Evolutionary conservation across 2,888 invertebrate species (phyloP), one percentile per base, ranked within the genome.

Genomic region (Cacoxenus indagator): DNA sequence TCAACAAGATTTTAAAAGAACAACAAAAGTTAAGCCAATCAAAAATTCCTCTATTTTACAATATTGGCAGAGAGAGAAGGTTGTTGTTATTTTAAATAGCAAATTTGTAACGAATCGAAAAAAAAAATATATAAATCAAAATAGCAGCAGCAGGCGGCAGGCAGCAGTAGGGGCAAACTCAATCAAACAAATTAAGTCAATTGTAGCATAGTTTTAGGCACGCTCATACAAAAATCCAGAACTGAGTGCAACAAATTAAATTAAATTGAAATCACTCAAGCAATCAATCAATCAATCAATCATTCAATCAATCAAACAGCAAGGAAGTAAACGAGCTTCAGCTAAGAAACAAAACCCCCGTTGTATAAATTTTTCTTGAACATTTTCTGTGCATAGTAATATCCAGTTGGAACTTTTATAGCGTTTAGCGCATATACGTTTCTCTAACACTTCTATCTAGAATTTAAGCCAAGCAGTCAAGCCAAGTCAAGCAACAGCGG

Each of bases 191-290:
- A 19, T 48, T 61, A 68, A 68, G 71, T 71, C 71, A 69, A 69
- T 69, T 69, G 64, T 26, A 65, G 64, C 73, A 71, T 70, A 72
- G 64, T 72, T 70, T 55, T 70, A 71, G 69, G 67, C 55, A 64
- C 29, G n/a, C 57, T 4, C 26, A 57, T 5, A 57, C 11, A 43
- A 6, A 43, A 6, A 43, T 17, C 11, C 48, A 48, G 2, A 48
- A 2, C 11, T 22, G 8, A 11, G 22, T 17, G 22, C 48, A n/a
- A 1, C 37, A 37, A 14, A 11, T 37, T 11, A 5, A 14, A 37
- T 11, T 37, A 37, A 37, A 8, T 1, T 8, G 8, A 37, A 37
- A 37, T 37, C 14, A 37, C 37, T 37, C 8, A 8, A 37, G 37
- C 14, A 37, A 37, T n/a, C 19, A 48, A 17, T 17, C 22, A 48